Conservation (phyloP, 2,797 vertebrate species). For the Scleropages formosus region DNA sequence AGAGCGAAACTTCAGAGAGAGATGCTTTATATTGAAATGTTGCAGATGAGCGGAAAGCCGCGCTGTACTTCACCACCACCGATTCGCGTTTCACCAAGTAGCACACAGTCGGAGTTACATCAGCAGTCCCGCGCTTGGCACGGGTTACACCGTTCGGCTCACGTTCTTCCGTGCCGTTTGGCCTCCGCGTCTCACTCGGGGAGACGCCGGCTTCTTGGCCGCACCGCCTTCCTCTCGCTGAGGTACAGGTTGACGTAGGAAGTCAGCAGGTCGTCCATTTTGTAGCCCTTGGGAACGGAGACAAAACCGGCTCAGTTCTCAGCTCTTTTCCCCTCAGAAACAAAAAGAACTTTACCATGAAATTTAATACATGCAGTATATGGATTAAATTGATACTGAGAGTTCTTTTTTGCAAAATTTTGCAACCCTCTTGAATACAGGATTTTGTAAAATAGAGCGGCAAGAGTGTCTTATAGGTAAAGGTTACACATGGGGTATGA, state of each 20-base stretch:
- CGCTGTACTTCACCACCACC: too few relatives aligned
- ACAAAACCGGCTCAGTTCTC: background rate
- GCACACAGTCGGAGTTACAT: background rate
- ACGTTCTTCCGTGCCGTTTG: background rate
- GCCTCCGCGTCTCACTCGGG: conserved; percentile 43
- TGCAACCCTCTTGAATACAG: too few relatives aligned
- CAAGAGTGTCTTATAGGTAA: too few relatives aligned
- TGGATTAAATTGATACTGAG: background rate
- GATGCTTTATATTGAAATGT: too few relatives aligned
- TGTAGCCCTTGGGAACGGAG: conserved; percentile 82
- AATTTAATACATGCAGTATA: background rate
- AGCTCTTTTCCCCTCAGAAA: background rate
- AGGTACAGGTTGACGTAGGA: conserved; percentile 84
- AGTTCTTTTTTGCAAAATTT: too few relatives aligned
- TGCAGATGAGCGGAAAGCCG: too few relatives aligned
- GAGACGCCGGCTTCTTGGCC: conserved; percentile 58
- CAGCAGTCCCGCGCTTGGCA: background rate
- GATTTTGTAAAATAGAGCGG: too few relatives aligned
- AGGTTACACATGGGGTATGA: too few relatives aligned
- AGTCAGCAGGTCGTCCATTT: conserved; percentile 95
- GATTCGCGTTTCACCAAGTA: too few relatives aligned
- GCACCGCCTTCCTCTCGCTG: conserved; percentile 58
- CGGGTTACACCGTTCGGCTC: background rate
- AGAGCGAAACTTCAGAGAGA: too few relatives aligned
- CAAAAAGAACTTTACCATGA: background rate